Evolutionary conservation across 1,140 invertebrate species (phyloP), one percentile per base, ranked within the genome.

Genomic region (Oryctes rhinoceros): DNA sequence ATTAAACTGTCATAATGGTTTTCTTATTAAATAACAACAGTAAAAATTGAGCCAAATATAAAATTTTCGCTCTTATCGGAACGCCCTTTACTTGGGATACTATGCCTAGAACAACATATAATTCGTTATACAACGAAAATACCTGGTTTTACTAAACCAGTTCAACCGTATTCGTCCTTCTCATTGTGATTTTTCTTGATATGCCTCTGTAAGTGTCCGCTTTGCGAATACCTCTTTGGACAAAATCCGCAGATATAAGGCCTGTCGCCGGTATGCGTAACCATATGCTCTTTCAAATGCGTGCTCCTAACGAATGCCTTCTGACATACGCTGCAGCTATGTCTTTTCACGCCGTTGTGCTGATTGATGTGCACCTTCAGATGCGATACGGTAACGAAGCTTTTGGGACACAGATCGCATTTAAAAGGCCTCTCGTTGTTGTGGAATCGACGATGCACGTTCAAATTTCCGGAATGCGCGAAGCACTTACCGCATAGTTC

Each of bases 401-500:
- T 79, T 76, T 78, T 81, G 30, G 80, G 48, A 49, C 84, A 85
- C 47, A 82, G 10, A 13, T 83, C 65, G 65, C 84, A 85, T 4
- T 39, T 37, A 39, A 81, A 84, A 0, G 83, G 82, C 39, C 83
- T 35, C 67, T 82, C 81, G 18, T 84, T 84, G 11, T 76, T 80
- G 62, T 85, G 84, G 74, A 85, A 85, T 35, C 83, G 80, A 79
- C 90, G 85, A 80, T 91, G 90, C 65, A 89, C 90, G 81, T 89
- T 90, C 86, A 91, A 89, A 79, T 90, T 90, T 11, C 89, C 85
- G 81, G 91, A 82, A 83, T 89, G 88, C n/a, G 92, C 90, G 83
- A 94, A 94, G 0, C 92, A 89, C 71, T 93, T 89, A 9, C 90
- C 89, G 86, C 94, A 95, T 13, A 93, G 88, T 5, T 76, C 78